phyloP scores from a whole-genome alignment of 2,113 vertebrate species.

The Microtus montanus region DNA sequence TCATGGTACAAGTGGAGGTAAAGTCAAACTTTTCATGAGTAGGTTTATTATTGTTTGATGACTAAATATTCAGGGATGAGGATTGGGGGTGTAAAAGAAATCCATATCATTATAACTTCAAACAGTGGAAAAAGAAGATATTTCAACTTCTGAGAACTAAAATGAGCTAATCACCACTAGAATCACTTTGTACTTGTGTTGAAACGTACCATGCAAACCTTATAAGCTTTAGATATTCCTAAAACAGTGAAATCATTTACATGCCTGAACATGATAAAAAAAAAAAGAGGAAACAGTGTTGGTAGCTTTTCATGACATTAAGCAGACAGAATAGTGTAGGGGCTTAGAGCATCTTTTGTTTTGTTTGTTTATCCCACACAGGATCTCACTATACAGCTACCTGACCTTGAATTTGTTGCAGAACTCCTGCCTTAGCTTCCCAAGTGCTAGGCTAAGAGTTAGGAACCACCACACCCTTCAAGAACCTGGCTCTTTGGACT shows the following conservation, averaged over 20 bases:
- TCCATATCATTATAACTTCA: neutral
- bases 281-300: neutral
- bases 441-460: neutral
- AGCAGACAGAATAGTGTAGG: neutral
- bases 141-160: constrained; percentile 10
- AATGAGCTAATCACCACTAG: neutral
- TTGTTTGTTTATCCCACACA: neutral
- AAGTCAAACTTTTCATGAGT: neutral
- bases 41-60: rapidly evolving
- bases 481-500: neutral
- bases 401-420: neutral
- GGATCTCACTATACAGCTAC: neutral
- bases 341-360: neutral
- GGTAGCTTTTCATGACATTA: neutral
- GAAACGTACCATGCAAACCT: neutral
- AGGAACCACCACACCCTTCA: neutral
- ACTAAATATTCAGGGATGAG: rapidly evolving
- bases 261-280: neutral
- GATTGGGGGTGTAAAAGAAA: neutral
- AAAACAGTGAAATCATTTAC: neutral
- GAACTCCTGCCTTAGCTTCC: neutral
- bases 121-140: neutral
- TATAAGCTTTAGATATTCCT: neutral
- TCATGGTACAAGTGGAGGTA: constrained; percentile 99
- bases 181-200: neutral